These are phyloP conservation scores for Phalacrocorax brasilianus DNA, from an alignment of 2,113 vertebrate genomes.

Conservation along the genomic window DNA sequence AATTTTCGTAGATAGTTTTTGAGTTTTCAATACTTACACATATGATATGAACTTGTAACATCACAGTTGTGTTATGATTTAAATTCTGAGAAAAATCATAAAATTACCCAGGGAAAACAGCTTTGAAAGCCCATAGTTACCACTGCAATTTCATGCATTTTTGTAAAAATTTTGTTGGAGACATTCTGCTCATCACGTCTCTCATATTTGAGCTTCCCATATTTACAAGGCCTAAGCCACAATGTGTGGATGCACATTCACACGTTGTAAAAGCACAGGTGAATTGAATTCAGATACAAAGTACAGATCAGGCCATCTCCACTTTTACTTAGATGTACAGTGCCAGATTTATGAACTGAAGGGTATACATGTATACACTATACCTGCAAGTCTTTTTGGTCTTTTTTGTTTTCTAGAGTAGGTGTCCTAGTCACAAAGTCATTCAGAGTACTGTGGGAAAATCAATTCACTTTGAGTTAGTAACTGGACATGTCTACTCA, in stretches of 20 bases:
- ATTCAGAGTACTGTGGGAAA: slow-evolving; percentile 85
- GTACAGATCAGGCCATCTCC: background rate
- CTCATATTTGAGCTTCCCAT: background rate
- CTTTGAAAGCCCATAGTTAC: background rate
- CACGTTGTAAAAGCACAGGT: background rate
- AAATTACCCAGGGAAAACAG: background rate
- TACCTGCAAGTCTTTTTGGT: slow-evolving; percentile 94
- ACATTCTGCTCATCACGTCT: background rate
- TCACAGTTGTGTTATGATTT: background rate
- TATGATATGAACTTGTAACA: background rate
- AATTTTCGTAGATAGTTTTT: background rate
- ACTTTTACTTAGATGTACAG: background rate
- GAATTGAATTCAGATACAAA: background rate
- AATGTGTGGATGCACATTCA: background rate
- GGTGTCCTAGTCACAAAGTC: slow-evolving; percentile 91
- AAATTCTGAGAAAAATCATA: background rate
- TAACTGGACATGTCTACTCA: background rate
- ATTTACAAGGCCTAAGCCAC: background rate
- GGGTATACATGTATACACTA: background rate
- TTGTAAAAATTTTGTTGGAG: background rate
- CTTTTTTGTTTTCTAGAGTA: slow-evolving; percentile 92
- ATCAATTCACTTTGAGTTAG: background rate
- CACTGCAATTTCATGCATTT: background rate
- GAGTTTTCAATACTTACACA: background rate
- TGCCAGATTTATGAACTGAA: background rate